phyloP scores from a whole-genome alignment of 2,888 invertebrate species.

The Spisula solida region DNA sequence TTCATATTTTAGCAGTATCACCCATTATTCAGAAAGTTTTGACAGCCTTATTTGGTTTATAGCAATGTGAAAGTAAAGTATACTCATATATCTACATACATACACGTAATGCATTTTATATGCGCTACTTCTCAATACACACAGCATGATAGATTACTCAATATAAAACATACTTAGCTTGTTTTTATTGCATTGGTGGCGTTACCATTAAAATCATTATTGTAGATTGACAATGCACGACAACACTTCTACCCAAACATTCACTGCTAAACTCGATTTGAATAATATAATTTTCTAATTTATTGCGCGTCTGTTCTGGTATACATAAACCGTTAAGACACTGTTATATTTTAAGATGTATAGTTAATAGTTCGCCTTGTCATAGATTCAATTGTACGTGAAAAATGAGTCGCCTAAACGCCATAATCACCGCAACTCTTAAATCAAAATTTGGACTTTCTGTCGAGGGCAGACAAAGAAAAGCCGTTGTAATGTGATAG shows the following conservation, averaged over 20 bases:
- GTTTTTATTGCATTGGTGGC: background rate
- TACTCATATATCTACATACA: background rate
- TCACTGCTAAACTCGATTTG: background rate
- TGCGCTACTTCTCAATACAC: background rate
- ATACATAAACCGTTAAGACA: background rate
- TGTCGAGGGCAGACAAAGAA: background rate
- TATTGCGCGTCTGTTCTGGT: background rate
- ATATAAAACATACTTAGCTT: no score
- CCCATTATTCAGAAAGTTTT: background rate
- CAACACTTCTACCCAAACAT: background rate
- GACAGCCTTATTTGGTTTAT: background rate
- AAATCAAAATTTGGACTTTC: slow-evolving; percentile 23
- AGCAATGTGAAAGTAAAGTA: background rate
- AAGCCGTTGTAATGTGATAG: background rate
- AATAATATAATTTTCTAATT: background rate
- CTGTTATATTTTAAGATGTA: background rate
- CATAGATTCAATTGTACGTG: background rate
- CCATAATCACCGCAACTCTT: background rate
- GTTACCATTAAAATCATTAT: background rate
- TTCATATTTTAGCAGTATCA: background rate
- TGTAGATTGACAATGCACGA: background rate
- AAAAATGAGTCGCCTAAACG: background rate
- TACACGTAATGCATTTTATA: background rate
- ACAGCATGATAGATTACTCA: background rate
- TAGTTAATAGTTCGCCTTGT: background rate